These are phyloP conservation scores for Heterochromis multidens DNA, from an alignment of 2,113 vertebrate genomes.

Conservation along the genomic window DNA sequence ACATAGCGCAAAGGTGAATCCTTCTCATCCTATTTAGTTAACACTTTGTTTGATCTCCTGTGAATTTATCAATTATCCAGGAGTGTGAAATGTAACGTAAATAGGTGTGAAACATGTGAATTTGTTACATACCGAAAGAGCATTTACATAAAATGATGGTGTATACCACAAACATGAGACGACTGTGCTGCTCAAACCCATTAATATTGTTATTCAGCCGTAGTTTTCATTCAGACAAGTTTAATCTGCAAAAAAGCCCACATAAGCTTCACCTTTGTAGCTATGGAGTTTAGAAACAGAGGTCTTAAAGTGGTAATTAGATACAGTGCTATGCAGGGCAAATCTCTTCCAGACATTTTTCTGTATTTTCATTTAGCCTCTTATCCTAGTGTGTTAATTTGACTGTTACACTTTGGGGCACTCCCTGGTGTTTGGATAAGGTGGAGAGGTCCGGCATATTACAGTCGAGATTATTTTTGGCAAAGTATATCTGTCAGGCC, in stretches of 20 bases:
- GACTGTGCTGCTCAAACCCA: not conserved
- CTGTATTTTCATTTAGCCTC: constrained; percentile 49
- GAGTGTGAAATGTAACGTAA: not conserved
- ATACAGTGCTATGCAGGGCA: not conserved
- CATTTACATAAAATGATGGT: not conserved
- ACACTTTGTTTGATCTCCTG: constrained; percentile 11
- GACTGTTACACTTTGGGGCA: constrained; percentile 18
- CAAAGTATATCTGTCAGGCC: constrained; percentile 31
- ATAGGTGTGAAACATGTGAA: not conserved
- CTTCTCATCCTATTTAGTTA: constrained; percentile 41
- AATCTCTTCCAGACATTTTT: constrained; percentile 10
- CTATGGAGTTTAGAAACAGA: not conserved
- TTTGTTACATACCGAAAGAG: not conserved
- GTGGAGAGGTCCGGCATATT: constrained; percentile 16
- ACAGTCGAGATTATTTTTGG: constrained; percentile 11
- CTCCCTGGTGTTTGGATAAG: constrained; percentile 36
- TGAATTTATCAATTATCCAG: constrained; percentile 25
- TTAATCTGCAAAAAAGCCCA: not conserved
- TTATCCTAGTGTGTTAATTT: constrained; percentile 46
- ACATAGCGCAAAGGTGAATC: constrained; percentile 32
- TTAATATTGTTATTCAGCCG: not conserved
- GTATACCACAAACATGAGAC: not conserved
- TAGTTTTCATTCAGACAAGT: not conserved
- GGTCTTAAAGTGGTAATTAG: constrained; percentile 12
- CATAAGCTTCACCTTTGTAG: not conserved